Conservation (phyloP, 2,888 invertebrate genomes). For the Lycophotia porphyrea region DNA sequence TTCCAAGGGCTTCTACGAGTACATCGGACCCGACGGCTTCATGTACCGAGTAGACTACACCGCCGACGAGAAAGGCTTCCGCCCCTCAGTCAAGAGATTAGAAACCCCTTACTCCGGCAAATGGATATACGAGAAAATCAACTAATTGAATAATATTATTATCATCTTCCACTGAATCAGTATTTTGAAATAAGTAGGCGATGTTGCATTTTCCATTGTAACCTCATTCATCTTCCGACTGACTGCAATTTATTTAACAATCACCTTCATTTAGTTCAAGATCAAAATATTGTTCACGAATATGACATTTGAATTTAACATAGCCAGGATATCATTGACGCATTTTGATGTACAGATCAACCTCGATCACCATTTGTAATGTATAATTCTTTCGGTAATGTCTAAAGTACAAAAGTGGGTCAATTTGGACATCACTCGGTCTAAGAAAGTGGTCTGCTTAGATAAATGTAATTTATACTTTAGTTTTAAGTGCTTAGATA, state of each 20-base stretch:
- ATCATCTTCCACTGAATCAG: conserved; percentile 80
- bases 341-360: conserved; percentile 66
- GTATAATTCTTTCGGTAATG: conserved; percentile 64
- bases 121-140: conserved; percentile 87
- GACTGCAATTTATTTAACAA: conserved; percentile 72
- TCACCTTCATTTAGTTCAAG: conserved; percentile 73
- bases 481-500: conserved; percentile 83
- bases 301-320: conserved; percentile 79
- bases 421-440: conserved; percentile 64
- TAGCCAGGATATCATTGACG: conserved; percentile 65
- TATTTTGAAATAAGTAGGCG: conserved; percentile 83
- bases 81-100: conserved; percentile 85
- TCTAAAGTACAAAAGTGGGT: conserved; percentile 76
- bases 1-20: conserved; percentile 88
- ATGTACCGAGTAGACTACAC: conserved; percentile 89
- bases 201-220: conserved; percentile 63
- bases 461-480: conserved; percentile 85
- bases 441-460: conserved; percentile 77
- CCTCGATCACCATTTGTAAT: conserved; percentile 66
- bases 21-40: conserved; percentile 89
- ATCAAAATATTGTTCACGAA: conserved; percentile 77
- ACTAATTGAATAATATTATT: conserved; percentile 71
- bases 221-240: conserved; percentile 67
- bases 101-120: conserved; percentile 88
- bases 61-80: conserved; percentile 89